phyloP scores from a whole-genome alignment of 2,888 invertebrate species.

The Drosophila algonquin region DNA sequence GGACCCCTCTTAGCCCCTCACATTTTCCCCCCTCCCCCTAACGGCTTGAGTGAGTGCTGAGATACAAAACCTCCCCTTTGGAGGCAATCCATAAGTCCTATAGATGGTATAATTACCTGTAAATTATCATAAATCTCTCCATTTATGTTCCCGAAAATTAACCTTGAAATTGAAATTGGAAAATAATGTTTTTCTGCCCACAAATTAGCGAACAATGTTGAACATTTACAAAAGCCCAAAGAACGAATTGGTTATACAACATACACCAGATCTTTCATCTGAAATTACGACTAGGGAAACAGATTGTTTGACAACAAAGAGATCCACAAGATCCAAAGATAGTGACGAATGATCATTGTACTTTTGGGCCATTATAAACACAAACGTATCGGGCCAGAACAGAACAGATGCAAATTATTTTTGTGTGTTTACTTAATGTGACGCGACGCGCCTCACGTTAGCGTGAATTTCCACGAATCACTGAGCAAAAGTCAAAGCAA shows the following conservation, averaged over 20 bases:
- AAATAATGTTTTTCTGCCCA: background rate
- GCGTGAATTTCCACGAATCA: constrained; percentile 65
- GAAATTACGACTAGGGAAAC: constrained; percentile 18
- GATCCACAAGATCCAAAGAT: constrained; percentile 36
- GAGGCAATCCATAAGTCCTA: background rate
- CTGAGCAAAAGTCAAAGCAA: constrained; percentile 52
- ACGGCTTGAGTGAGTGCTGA: constrained; percentile 23
- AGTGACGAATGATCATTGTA: constrained; percentile 57
- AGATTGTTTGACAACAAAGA: constrained; percentile 41
- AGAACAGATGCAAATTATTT: constrained; percentile 41
- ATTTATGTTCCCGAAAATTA: background rate
- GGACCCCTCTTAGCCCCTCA: no score
- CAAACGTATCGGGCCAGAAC: background rate
- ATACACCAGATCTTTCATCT: constrained; percentile 30
- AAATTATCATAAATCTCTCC: background rate
- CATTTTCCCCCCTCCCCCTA: constrained; percentile 10
- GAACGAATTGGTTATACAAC: constrained; percentile 34
- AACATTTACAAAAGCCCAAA: background rate
- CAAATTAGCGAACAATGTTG: background rate
- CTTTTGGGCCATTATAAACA: constrained; percentile 42
- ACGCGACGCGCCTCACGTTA: constrained; percentile 30
- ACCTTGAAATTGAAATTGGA: background rate
- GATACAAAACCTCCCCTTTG: background rate
- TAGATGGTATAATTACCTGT: background rate
- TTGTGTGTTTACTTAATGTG: constrained; percentile 49